Evolutionary conservation across 2,113 vertebrate genomes (phyloP), one percentile per base, ranked within the genome.

Genomic region (Meleagris gallopavo): DNA sequence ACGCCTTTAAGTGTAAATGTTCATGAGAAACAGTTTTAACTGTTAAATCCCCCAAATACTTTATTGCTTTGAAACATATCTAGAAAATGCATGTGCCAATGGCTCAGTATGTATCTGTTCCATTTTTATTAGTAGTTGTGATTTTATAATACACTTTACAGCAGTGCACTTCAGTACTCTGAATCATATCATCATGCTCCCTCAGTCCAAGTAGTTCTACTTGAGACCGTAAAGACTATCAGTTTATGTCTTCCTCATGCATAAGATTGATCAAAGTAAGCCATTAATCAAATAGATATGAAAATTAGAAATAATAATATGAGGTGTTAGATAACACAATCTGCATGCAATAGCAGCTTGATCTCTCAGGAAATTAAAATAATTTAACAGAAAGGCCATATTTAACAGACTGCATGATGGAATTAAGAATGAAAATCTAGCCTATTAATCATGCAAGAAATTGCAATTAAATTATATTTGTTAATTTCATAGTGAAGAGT

Each of bases 301-400:
- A 97, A 96, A 97, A 97, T 98, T 94, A 89, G 84, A 94, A 97
- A 94, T 95, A 96, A 95, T 96, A 96, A 94, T 89, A 89, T 38
- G 80, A 97, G 70, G 72, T 94, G 89, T 91, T 97, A 97, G 95
- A 96, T 96, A 96, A 72, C 83, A 94, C 57, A 97, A 89, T 92
- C 94, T 91, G 89, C 71, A 95, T 92, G 90, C 93, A 96, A 73
- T 93, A 93, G 71, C 92, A 97, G 95, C 86, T 97, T 96, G 93
- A 97, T 97, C 92, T 97, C 91, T 93, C 95, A 97, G 97, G 95
- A 97, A 97, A 97, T 97, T 97, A 97, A 96, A 96, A 96, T 95
- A 93, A 95, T 97, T 95, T 96, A 97, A 95, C 92, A 80, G 95
- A 97, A 96, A 97, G 83, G 75, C 83, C 79, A 90, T 88, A 94